Conservation (phyloP, 2,888 invertebrate species). For the Tridacna crocea region DNA sequence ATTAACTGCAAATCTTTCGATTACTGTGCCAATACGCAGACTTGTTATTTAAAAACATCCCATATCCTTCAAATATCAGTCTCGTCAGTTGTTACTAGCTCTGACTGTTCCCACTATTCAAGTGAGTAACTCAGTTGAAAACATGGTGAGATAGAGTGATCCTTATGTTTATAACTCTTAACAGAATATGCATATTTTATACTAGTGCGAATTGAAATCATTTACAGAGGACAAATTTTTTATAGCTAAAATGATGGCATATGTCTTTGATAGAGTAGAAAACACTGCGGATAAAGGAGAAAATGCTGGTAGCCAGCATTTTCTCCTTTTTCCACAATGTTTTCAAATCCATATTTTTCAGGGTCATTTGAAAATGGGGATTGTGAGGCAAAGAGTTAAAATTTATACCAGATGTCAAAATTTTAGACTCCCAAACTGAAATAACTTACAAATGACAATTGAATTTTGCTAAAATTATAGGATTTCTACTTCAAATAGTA, state of each 20-base stretch:
- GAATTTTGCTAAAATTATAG: neutral
- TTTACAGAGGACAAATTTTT: neutral
- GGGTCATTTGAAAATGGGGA: too few species aligned
- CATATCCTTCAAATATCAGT: constrained; percentile 49
- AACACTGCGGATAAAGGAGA: neutral
- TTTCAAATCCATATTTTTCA: too few species aligned
- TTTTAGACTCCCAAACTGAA: too few species aligned
- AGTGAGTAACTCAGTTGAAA: constrained; percentile 44
- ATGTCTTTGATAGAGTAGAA: neutral
- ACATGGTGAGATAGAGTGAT: neutral
- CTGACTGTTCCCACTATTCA: constrained; percentile 59
- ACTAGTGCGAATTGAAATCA: neutral
- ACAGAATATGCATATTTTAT: neutral
- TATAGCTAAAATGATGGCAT: too few species aligned
- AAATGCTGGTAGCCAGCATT: neutral
- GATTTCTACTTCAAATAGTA: too few species aligned
- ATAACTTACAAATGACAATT: neutral
- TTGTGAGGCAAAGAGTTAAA: too few species aligned
- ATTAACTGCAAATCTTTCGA: constrained; percentile 62
- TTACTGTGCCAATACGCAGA: constrained; percentile 52
- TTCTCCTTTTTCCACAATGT: neutral
- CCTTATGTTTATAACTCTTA: neutral
- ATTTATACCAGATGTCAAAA: too few species aligned
- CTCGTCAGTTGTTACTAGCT: neutral
- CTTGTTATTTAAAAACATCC: constrained; percentile 52